Percentiles rank a stretch among this genome's conserved stretches.
Evolutionary conservation across 2,888 invertebrate genomes (phyloP).

Genomic region (Odontothrips loti): DNA sequence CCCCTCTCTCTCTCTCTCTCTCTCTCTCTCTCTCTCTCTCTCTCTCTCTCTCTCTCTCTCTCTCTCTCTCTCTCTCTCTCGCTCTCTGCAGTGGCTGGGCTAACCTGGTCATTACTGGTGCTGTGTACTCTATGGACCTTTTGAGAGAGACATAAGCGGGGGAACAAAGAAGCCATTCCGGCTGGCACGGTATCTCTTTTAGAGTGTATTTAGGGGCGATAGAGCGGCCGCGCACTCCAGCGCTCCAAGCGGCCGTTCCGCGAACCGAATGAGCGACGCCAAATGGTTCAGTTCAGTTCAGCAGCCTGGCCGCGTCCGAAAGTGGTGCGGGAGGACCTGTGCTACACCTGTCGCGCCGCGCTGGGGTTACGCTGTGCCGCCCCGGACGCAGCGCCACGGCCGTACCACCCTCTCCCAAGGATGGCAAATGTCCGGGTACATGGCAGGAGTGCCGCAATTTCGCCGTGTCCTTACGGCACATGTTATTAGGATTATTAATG

Average conservation of each 20-base stretch:
- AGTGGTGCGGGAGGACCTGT: neutral
- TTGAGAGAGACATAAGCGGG: conserved; percentile 19
- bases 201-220: conserved; percentile 9
- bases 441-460: neutral
- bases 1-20: no score
- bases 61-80: neutral
- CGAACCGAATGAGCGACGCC: conserved; percentile 1
- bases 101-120: neutral
- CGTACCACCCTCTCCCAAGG: no score
- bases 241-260: conserved; percentile 9
- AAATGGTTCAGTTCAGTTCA: conserved; percentile 13
- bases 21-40: no score
- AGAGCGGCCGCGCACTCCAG: neutral
- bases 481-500: conserved; percentile 6
- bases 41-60: no score
- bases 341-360: no score
- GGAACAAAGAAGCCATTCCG: conserved; percentile 24
- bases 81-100: neutral
- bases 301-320: neutral
- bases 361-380: no score
- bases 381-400: no score
- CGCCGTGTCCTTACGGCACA: neutral
- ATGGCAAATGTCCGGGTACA: neutral
- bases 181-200: neutral
- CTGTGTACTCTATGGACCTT: conserved; percentile 7